phyloP scores from a whole-genome alignment of 2,113 vertebrate species.

The Gobio gobio region DNA sequence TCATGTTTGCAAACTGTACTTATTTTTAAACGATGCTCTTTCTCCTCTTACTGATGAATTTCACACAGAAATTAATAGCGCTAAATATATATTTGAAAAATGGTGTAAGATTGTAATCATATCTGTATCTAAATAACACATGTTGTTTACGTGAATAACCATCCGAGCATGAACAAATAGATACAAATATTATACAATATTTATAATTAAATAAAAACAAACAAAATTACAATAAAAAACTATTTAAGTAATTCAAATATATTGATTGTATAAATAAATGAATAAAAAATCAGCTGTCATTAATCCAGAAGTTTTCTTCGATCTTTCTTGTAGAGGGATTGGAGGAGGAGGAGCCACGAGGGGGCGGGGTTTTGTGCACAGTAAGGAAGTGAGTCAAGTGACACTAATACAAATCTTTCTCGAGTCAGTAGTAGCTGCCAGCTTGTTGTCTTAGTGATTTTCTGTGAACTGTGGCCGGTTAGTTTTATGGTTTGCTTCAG shows the following conservation, averaged over 20 bases:
- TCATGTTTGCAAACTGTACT: background rate
- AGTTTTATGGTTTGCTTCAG: background rate
- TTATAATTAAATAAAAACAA: background rate
- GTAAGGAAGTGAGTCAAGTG: conserved; percentile 7
- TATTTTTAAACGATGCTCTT: background rate
- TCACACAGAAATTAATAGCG: background rate
- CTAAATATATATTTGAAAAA: background rate
- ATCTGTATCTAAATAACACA: background rate
- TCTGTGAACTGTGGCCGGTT: background rate
- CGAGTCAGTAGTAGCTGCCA: background rate
- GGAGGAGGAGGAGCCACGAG: background rate
- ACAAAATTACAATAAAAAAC: background rate
- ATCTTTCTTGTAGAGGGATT: background rate
- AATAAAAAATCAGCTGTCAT: background rate
- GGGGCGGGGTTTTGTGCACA: conserved; percentile 6
- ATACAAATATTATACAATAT: background rate
- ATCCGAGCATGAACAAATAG: background rate
- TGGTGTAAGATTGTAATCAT: background rate
- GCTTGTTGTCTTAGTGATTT: background rate
- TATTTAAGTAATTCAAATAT: background rate
- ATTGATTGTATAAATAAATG: background rate
- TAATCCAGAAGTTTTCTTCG: background rate
- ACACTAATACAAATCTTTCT: background rate
- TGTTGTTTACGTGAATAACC: background rate
- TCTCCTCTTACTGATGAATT: background rate